Evolutionary conservation across 2,888 invertebrate species (phyloP), one percentile per base, ranked within the genome.

Genomic region (Hyles lineata): DNA sequence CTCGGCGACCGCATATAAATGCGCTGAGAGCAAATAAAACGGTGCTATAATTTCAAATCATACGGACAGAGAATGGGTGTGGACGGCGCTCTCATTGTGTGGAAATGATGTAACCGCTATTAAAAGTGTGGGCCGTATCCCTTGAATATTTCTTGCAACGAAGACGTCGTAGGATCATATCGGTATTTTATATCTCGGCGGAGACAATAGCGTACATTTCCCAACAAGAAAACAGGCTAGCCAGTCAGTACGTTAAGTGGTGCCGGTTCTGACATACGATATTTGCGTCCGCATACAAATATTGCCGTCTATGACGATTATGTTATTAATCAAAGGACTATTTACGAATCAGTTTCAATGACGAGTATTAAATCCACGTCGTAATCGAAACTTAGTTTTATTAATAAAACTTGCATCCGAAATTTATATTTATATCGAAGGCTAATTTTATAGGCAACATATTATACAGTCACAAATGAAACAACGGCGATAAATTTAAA

Each of bases 31-130:
- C 94, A 94, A 94, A 94, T 94, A 94, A 94, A 94, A 94, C 90
- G 92, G 93, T 93, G 94, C 94, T 93, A 94, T 94, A 94, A 94
- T 94, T 94, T 94, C 94, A 94, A 94, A 94, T 94, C 94, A 94
- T 94, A 93, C 92, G 93, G 94, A 94, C 94, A 94, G 93, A 94
- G 94, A 94, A 94, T 94, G 94, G 94, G 94, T 94, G 94, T 94
- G 94, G 94, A 94, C 92, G 92, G 91, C 92, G 92, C 89, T 92
- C 93, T 94, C 94, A 94, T 94, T 94, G 94, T 94, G 94, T 94
- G 94, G 94, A 94, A 94, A 94, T 94, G 93, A 94, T 94, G 94
- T 93, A 94, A 94, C 93, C 92, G 89, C 94, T 93, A 94, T 94
- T 94, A 94, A 94, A 94, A 94, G 94, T 94, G 94, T 94, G 93